A percentile compares a stretch with the other conserved stretches of the same genome.
phyloP scores from a whole-genome alignment of 2,888 invertebrate genomes.

The Tetropium fuscum region DNA sequence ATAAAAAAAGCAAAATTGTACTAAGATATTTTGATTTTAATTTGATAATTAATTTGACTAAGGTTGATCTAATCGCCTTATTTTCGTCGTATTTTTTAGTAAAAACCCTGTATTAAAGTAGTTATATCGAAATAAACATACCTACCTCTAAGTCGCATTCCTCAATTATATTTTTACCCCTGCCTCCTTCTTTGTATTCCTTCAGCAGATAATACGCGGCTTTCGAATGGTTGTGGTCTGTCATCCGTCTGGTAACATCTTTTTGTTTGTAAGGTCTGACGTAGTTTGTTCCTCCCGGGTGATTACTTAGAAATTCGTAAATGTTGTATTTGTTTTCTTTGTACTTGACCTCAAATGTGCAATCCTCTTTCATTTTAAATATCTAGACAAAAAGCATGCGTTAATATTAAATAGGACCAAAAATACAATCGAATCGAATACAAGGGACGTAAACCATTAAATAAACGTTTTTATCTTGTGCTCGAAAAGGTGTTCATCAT shows the following conservation, averaged over 20 bases:
- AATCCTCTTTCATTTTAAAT: constrained; percentile 47
- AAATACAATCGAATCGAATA: background rate
- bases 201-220: constrained; percentile 75
- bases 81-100: too few species aligned
- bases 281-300: constrained; percentile 80
- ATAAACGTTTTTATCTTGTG: too few species aligned
- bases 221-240: constrained; percentile 71
- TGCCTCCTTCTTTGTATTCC: constrained; percentile 69
- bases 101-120: too few species aligned
- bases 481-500: too few species aligned
- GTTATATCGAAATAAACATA: too few species aligned
- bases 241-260: constrained; percentile 70
- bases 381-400: constrained; percentile 13
- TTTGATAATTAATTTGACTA: too few species aligned
- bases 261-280: constrained; percentile 70
- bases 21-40: too few species aligned
- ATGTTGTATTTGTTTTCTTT: constrained; percentile 72
- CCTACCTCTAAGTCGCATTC: constrained; percentile 66
- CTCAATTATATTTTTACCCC: constrained; percentile 44
- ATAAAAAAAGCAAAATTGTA: too few species aligned
- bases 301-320: constrained; percentile 74
- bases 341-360: constrained; percentile 63
- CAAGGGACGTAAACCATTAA: too few species aligned
- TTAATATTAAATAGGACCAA: background rate
- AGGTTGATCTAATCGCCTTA: too few species aligned